Evolutionary conservation across 2,888 invertebrate species (phyloP), one percentile per base, ranked within the genome.

Genomic region (Eupithecia tripunctaria): DNA sequence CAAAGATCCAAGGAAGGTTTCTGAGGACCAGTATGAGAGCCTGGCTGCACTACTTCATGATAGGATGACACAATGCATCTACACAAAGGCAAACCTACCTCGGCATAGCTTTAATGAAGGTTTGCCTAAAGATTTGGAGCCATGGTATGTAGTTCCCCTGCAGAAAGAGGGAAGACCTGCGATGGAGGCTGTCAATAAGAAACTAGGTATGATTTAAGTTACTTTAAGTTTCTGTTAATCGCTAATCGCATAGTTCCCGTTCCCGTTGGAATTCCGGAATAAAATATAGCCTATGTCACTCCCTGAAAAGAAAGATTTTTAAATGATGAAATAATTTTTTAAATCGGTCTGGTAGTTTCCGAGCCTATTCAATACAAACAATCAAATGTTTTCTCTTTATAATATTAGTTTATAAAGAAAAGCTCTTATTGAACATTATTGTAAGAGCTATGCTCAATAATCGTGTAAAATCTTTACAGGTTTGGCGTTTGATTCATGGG

Each of bases 41-140:
- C 91, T 96, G 82, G 96, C 95, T 32, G 91, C 95, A 60, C 89
- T 95, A n/a, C 89, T 99, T 38, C 96, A 98, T 89, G 99, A 99
- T 93, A 96, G 96, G 78, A 99, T 99, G 99, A 99, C 99, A 2
- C 97, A 99, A 91, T 98, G 98, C 86, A 95, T 96, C 71, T 99
- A 99, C 84, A 95, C 95, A 0, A 85, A 89, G 47, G 94, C 95
- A 64, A 97, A 96, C 84, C 91, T 96, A 47, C 97, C 97, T 0
- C 91, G 95, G 63, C 86, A 92, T 10, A 96, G 96, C 84, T 97
- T 97, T 77, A 96, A 96, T 87, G 97, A 97, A 88, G 95, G 95
- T 67, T 84, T 97, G 67, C 95, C 95, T 6, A 95, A 95, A 78
- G 87, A 94, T 77, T 93, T 95, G 80, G 97, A 97, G 77, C 94